These are phyloP conservation scores for Sigmodon hispidus DNA, from an alignment of 2,113 vertebrate species.

Conservation along the genomic window DNA sequence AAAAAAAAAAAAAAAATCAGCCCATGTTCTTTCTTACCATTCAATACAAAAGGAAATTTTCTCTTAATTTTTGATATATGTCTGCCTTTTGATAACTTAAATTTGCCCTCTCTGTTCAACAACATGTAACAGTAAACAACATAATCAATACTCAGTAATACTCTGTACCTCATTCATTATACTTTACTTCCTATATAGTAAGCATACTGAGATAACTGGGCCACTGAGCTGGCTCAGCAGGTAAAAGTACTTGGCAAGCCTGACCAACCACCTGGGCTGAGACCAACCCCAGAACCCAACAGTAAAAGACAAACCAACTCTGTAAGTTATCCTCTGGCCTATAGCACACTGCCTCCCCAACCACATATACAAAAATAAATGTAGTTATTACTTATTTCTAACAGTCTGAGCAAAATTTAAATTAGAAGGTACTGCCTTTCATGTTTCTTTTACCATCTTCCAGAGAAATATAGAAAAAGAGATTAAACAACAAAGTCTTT, in stretches of 20 bases:
- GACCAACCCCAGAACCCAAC: not conserved
- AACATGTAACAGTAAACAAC: slow-evolving; percentile 27
- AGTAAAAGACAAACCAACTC: not conserved
- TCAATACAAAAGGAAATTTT: slow-evolving; percentile 35
- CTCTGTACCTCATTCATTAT: not conserved
- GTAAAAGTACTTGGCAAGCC: not conserved
- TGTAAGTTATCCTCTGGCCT: not conserved
- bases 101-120: slow-evolving; percentile 25
- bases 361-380: not conserved
- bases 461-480: slow-evolving; percentile 2
- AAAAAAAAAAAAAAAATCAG: slow-evolving; percentile 3
- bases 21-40: slow-evolving; percentile 33
- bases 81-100: not conserved
- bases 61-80: not conserved
- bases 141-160: slow-evolving; percentile 6
- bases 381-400: not conserved
- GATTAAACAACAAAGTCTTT: slow-evolving; percentile 21
- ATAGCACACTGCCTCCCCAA: not conserved
- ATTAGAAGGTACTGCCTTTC: not conserved
- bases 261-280: not conserved
- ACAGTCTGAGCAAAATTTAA: slow-evolving; percentile 31
- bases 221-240: not conserved
- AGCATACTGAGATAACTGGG: not conserved
- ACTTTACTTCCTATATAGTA: not conserved
- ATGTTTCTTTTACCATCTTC: not conserved